A percentile compares a stretch with the other conserved stretches of the same genome.
These are phyloP conservation scores for Puntigrus tetrazona DNA, from an alignment of 2,113 vertebrate genomes.

Conservation along the genomic window DNA sequence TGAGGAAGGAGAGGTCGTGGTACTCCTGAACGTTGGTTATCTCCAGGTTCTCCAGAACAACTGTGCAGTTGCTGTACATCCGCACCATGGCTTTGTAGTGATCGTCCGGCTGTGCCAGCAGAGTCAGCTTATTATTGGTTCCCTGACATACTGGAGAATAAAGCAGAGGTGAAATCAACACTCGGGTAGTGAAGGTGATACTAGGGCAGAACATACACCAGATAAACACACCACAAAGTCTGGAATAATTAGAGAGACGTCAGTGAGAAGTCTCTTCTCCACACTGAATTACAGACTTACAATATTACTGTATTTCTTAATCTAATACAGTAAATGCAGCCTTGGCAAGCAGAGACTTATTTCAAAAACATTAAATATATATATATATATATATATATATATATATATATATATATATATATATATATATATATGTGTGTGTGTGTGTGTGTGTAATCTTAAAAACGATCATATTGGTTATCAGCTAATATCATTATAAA, in stretches of 20 bases:
- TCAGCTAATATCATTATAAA: not conserved
- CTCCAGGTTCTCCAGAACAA: slow-evolving; percentile 92
- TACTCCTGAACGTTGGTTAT: slow-evolving; percentile 82
- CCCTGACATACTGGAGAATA: slow-evolving; percentile 86
- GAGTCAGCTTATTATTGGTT: slow-evolving; percentile 83
- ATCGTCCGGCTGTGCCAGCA: slow-evolving; percentile 77
- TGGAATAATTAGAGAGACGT: not conserved
- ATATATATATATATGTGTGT: no score
- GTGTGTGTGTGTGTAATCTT: no score
- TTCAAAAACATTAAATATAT: no score
- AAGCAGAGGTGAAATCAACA: not conserved
- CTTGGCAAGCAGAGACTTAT: no score
- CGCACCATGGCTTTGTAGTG: slow-evolving; percentile 85
- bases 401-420: no score
- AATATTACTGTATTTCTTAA: no score
- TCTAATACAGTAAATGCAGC: no score
- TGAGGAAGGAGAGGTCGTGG: slow-evolving; percentile 86
- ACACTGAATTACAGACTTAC: not conserved
- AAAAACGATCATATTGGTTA: not conserved
- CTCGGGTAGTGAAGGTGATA: not conserved
- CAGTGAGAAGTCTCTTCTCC: not conserved
- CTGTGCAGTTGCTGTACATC: slow-evolving; percentile 88
- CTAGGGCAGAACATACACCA: not conserved
- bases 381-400: no score
- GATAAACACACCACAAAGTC: no score